Percentiles rank a stretch among this genome's conserved stretches.
Evolutionary conservation across 2,888 invertebrate genomes (phyloP).

Genomic region (Drosophila leonis): DNA sequence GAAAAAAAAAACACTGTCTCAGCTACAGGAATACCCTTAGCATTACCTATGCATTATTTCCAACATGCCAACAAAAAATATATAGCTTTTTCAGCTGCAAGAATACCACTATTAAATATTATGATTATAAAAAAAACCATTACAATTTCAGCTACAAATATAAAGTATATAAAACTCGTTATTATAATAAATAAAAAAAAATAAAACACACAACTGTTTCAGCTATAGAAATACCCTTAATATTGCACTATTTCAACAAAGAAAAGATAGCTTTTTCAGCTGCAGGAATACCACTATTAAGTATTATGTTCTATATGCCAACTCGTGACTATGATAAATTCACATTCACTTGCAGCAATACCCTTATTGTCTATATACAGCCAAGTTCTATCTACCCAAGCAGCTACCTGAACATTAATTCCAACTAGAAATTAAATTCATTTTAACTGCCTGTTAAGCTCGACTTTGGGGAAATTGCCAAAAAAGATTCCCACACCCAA

Average conservation of each 20-base stretch:
- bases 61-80: no score
- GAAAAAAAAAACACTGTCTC: no score
- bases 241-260: no score
- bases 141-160: no score
- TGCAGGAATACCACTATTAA: background rate
- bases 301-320: background rate
- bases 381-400: background rate
- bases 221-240: no score
- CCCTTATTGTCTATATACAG: background rate
- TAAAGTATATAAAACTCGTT: no score
- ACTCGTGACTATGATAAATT: background rate
- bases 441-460: slow-evolving; percentile 1
- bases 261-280: background rate
- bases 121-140: background rate
- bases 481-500: slow-evolving; percentile 28
- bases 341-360: background rate
- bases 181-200: no score
- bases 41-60: no score
- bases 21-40: no score
- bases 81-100: background rate
- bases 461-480: slow-evolving; percentile 25
- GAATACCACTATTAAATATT: background rate
- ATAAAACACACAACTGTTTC: no score
- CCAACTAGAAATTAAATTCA: background rate
- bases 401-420: background rate